phyloP scores from a whole-genome alignment of 2,113 vertebrate genomes.

The Rhineura floridana region DNA sequence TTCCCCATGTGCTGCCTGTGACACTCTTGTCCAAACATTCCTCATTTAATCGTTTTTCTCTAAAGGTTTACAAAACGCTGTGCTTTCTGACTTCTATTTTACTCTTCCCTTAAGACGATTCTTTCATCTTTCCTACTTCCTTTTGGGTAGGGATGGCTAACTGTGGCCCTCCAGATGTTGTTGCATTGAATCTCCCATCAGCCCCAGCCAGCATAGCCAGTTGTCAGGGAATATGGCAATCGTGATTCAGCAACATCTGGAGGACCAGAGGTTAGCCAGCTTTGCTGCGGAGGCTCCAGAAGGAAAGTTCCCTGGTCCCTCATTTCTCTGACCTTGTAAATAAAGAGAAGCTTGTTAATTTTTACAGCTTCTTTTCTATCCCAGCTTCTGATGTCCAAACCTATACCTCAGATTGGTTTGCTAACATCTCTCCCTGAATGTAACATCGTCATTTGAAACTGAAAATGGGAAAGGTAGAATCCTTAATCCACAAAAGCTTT shows the following conservation, averaged over 20 bases:
- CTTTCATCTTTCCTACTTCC: neutral
- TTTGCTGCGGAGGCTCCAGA: neutral
- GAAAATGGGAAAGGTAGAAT: neutral
- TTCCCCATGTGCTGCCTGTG: neutral
- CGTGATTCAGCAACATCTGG: too few relatives aligned
- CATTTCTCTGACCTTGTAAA: neutral
- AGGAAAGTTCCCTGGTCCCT: neutral
- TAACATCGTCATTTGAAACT: neutral
- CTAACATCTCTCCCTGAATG: neutral
- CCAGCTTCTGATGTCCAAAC: neutral
- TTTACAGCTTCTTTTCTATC: neutral
- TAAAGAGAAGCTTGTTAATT: neutral
- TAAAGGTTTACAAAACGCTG: neutral
- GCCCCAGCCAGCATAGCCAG: too few relatives aligned
- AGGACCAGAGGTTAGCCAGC: too few relatives aligned
- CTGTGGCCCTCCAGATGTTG: too few relatives aligned
- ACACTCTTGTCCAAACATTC: neutral
- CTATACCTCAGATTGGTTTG: neutral
- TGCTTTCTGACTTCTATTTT: neutral
- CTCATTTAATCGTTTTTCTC: neutral
- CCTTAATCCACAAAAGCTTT: neutral
- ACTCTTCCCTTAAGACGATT: too few relatives aligned
- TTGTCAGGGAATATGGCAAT: too few relatives aligned
- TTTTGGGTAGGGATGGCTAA: too few relatives aligned
- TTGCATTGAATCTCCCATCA: too few relatives aligned